Percentiles rank a stretch among this genome's conserved stretches.
phyloP scores from a whole-genome alignment of 1,140 invertebrate species.

The Marisa cornuarietis region DNA sequence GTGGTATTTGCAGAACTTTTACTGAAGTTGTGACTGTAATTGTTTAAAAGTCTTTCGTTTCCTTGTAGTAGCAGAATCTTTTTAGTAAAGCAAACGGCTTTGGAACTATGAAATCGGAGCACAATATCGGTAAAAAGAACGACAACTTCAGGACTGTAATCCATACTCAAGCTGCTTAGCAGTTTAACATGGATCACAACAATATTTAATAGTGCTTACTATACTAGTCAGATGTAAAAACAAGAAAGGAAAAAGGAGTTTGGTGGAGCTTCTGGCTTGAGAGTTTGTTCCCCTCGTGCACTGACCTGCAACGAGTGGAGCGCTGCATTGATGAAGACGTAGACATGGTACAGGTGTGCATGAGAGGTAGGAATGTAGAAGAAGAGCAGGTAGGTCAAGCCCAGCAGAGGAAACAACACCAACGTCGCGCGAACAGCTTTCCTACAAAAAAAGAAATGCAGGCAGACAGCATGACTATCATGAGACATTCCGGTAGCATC shows the following conservation, averaged over 20 bases:
- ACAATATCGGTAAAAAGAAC: no score
- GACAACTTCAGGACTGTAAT: no score
- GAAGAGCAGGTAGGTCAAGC: constrained; percentile 71
- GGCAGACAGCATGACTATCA: no score
- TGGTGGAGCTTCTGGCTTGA: background rate
- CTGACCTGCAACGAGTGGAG: constrained; percentile 70
- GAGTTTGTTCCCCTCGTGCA: constrained; percentile 2
- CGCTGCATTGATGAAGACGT: constrained; percentile 67
- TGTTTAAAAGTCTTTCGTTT: no score
- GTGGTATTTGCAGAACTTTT: no score
- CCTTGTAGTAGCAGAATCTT: no score
- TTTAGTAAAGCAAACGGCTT: no score
- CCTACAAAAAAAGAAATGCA: constrained; percentile 48
- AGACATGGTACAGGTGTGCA: constrained; percentile 57
- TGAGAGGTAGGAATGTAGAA: constrained; percentile 67
- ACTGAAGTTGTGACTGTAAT: no score
- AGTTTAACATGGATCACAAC: background rate
- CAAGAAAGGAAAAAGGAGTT: background rate
- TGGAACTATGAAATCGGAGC: no score
- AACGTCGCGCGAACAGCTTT: constrained; percentile 71
- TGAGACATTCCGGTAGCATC: no score
- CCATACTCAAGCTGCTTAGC: background rate
- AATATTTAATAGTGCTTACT: background rate
- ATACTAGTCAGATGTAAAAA: background rate
- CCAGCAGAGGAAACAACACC: constrained; percentile 71